phyloP scores from a whole-genome alignment of 1,140 invertebrate species.

The Chymomyza costata region DNA sequence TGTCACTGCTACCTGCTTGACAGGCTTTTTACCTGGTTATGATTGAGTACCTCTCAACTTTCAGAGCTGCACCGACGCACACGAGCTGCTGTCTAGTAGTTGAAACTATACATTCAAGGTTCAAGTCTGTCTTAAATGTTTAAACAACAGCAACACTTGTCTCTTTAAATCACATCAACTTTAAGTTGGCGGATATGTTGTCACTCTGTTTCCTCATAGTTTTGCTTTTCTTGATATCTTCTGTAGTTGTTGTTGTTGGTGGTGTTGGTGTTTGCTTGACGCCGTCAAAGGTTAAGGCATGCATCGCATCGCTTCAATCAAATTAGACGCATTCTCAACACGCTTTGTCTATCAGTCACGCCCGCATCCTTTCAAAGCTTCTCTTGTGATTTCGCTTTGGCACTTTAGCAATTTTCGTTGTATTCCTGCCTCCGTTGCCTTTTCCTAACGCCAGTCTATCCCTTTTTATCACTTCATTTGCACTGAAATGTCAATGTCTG shows the following conservation, averaged over 20 bases:
- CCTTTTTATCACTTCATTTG: slow-evolving; percentile 66
- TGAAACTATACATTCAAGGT: no score
- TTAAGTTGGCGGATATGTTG: slow-evolving; percentile 42
- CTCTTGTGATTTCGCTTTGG: slow-evolving; percentile 5
- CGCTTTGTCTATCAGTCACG: slow-evolving; percentile 38
- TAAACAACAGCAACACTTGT: no score
- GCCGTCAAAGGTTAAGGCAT: slow-evolving; percentile 30
- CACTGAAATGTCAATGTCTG: slow-evolving; percentile 62
- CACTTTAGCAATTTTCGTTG: slow-evolving; percentile 43
- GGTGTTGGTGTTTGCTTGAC: slow-evolving; percentile 32
- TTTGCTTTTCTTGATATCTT: not conserved
- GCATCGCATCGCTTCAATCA: slow-evolving; percentile 40
- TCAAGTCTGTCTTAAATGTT: no score
- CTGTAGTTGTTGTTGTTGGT: slow-evolving; percentile 25
- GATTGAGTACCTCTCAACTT: no score
- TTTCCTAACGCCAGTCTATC: slow-evolving; percentile 24
- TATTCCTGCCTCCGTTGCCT: slow-evolving; percentile 47
- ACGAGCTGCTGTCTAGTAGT: no score
- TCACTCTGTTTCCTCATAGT: slow-evolving; percentile 31
- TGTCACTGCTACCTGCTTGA: slow-evolving; percentile 15
- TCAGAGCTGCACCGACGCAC: no score
- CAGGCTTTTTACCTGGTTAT: no score
- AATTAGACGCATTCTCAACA: slow-evolving; percentile 52
- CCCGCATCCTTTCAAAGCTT: slow-evolving; percentile 1
- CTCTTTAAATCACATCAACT: no score